Conservation (phyloP, 2,888 invertebrate species). For the Congeria kusceri region DNA sequence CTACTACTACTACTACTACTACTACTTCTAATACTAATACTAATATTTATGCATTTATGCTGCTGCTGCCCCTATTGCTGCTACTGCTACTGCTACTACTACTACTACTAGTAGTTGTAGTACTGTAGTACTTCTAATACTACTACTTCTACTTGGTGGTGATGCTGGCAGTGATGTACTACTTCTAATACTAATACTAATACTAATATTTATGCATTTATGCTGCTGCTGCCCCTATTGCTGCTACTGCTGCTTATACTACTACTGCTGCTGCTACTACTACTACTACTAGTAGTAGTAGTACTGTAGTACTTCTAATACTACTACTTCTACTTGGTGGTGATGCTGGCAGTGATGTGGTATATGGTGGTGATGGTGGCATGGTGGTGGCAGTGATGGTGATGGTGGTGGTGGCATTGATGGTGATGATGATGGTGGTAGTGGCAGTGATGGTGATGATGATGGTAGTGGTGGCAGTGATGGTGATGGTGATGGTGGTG, state of each 20-base stretch:
- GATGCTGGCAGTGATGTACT: not conserved
- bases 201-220: too few relatives aligned
- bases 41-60: too few relatives aligned
- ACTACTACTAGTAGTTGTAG: too few relatives aligned
- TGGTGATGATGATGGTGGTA: not conserved
- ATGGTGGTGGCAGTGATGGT: too few relatives aligned
- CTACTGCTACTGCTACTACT: slow-evolving; percentile 11
- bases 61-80: slow-evolving; percentile 11
- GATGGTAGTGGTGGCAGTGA: not conserved
- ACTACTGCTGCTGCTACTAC: not conserved
- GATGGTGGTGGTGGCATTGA: too few relatives aligned
- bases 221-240: too few relatives aligned
- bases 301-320: not conserved
- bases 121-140: not conserved
- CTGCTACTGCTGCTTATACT: too few relatives aligned
- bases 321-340: slow-evolving; percentile 4
- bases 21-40: too few relatives aligned
- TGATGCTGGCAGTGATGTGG: not conserved
- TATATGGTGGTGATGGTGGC: slow-evolving; percentile 2
- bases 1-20: too few relatives aligned
- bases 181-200: too few relatives aligned
- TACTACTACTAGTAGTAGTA: not conserved
- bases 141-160: not conserved
- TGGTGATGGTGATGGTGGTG: too few relatives aligned
- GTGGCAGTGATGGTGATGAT: not conserved